Base-by-base conservation (phyloP, 2,888 invertebrate species). In the Chorisops tibialis region DNA sequence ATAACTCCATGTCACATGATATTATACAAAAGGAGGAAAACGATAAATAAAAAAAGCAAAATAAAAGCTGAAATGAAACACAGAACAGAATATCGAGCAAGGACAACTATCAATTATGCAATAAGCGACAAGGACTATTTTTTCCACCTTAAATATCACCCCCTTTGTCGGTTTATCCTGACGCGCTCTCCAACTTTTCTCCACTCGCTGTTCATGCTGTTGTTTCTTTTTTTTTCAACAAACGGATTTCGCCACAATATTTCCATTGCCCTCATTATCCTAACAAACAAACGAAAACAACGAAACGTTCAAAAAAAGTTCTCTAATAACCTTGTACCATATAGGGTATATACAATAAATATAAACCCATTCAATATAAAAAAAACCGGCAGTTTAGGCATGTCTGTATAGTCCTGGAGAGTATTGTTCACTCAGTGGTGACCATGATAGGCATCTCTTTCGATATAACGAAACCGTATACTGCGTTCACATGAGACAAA, bases 271-370 rank as follows among this genome's bases (percentile, higher is more conserved):
- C 59, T 60, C 59, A 60, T 50, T 59, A 60, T 60, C 48, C 47
- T 59, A 39, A 48, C 59, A 48, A 49, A 59, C 48, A 59, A 59
- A 59, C 59, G 48, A 45, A 59, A 48, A 59, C 56, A 56, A 56
- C 56, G 43, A 35, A 56, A 6, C 45, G 56, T 11, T 56, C 39
- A 41, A 41, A 48, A 60, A 43, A 59, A 56, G n/a, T 50, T 41
- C 50, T 60, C 60, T 60, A 60, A 60, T 60, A 60, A 60, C 60
- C 60, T 60, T 60, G 60, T 60, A 48, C 60, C 60, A 60, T 24
- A 60, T 49, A 43, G n/a, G 18, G 37, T 37, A 45, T 41, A 30
- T 41, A 50, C 24, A 38, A 24, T 47, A 16, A 47, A 47, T 12
- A 47, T 19, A 47, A 30, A 5, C 5, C 12, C 22, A 30, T n/a